Evolutionary conservation across 2,888 invertebrate species (phyloP).

Genomic region (Ethmia dodecea): DNA sequence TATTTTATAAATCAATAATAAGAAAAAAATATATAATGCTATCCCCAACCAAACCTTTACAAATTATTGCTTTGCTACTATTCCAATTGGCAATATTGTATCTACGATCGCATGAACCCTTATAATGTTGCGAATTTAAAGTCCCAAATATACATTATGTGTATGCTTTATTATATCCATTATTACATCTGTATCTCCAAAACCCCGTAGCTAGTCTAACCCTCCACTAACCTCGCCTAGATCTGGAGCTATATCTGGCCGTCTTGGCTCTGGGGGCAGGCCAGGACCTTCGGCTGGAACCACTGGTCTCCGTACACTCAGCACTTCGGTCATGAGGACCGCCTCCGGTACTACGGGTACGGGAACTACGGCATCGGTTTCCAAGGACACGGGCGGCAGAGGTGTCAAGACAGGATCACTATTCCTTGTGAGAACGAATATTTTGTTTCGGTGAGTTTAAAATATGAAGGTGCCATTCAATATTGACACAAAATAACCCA

Average conservation of each 20-base stretch:
- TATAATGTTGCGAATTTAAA: too few relatives aligned
- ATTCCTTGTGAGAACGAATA: conserved; percentile 92
- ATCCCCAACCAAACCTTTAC: too few relatives aligned
- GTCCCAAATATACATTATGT: too few relatives aligned
- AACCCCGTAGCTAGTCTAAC: conserved; percentile 53
- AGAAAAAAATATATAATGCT: too few relatives aligned
- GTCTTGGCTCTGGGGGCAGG: conserved; percentile 64
- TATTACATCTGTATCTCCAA: too few relatives aligned
- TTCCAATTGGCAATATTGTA: too few relatives aligned
- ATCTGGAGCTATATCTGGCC: conserved; percentile 66
- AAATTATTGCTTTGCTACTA: too few relatives aligned
- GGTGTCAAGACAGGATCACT: conserved; percentile 85
- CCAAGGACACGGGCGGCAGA: conserved; percentile 48
- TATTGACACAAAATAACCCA: too few relatives aligned
- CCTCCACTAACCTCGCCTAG: conserved; percentile 32
- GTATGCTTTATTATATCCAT: too few relatives aligned
- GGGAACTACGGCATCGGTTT: conserved; percentile 53
- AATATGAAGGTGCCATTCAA: too few relatives aligned
- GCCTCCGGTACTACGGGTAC: conserved; percentile 55
- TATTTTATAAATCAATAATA: too few relatives aligned
- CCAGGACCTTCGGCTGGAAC: conserved; percentile 21
- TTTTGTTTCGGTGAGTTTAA: conserved; percentile 83
- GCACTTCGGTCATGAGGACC: conserved; percentile 47
- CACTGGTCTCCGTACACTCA: conserved; percentile 66
- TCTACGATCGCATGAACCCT: too few relatives aligned